phyloP scores from a whole-genome alignment of 2,113 vertebrate genomes.

The Nothobranchius furzeri region DNA sequence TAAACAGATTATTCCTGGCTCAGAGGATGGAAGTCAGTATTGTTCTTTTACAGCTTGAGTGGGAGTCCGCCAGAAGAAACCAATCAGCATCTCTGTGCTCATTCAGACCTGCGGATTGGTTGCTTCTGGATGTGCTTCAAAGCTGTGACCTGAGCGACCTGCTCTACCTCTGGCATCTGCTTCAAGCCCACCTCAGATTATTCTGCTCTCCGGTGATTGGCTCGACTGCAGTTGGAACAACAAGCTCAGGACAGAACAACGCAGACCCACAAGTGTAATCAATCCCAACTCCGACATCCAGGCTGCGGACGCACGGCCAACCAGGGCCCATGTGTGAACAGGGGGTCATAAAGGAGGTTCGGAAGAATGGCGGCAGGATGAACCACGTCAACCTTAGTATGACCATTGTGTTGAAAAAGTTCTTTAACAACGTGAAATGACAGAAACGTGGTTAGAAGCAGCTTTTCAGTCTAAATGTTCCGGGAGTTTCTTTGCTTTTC shows the following conservation, averaged over 20 bases:
- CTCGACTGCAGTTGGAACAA: not conserved
- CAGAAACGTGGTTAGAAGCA: too few relatives aligned
- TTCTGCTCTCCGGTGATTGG: constrained; percentile 22
- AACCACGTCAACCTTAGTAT: too few relatives aligned
- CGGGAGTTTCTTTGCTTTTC: too few relatives aligned
- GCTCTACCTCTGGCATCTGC: constrained; percentile 9
- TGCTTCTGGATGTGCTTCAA: constrained; percentile 14
- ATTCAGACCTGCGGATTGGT: constrained; percentile 8
- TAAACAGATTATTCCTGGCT: constrained; percentile 16
- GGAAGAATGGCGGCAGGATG: too few relatives aligned
- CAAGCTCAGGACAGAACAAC: not conserved
- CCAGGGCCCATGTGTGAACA: too few relatives aligned
- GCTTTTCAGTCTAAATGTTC: too few relatives aligned
- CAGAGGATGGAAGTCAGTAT: constrained; percentile 11
- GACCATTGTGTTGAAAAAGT: too few relatives aligned
- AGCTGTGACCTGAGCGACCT: constrained; percentile 10
- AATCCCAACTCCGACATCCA: constrained; percentile 5
- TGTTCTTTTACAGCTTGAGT: constrained; percentile 5
- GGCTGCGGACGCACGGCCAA: not conserved
- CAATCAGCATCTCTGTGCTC: not conserved
- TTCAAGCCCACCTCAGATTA: constrained; percentile 5
- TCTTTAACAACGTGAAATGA: too few relatives aligned
- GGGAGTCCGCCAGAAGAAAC: not conserved
- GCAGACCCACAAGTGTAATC: constrained; percentile 5
- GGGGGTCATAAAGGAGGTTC: too few relatives aligned